phyloP scores from a whole-genome alignment of 2,797 vertebrate species.

The Aeoliscus strigatus region DNA sequence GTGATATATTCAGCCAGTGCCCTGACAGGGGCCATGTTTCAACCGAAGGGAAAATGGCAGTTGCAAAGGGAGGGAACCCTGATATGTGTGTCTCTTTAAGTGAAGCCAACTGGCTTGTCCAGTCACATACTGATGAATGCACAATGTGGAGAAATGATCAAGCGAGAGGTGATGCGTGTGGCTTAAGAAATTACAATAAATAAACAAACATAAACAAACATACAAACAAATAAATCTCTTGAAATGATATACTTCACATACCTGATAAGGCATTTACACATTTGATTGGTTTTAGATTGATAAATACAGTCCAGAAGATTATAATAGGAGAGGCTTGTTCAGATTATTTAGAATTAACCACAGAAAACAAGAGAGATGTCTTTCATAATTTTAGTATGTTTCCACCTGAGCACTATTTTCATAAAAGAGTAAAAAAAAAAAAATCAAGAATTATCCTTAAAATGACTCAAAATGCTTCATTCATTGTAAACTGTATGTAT shows the following conservation, averaged over 20 bases:
- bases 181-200: conserved; percentile 8
- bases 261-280: no score
- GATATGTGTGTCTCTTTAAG: conserved; percentile 69
- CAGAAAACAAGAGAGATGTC: no score
- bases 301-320: no score
- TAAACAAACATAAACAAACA: conserved; percentile 10
- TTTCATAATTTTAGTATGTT: no score
- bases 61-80: conserved; percentile 58
- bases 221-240: no score
- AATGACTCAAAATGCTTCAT: no score
- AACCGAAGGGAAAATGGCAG: conserved; percentile 67
- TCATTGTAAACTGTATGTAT: not conserved
- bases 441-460: not conserved
- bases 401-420: no score
- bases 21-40: conserved; percentile 72
- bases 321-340: no score
- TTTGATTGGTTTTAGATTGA: no score
- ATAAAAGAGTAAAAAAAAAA: not conserved
- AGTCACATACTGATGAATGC: conserved; percentile 62
- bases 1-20: conserved; percentile 59
- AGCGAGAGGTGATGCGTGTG: conserved; percentile 30
- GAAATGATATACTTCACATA: no score
- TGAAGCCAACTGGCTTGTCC: conserved; percentile 68
- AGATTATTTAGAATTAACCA: no score
- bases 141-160: conserved; percentile 48